Evolutionary conservation across 2,888 invertebrate species (phyloP).

Genomic region (Eumacrocentrus americanus): DNA sequence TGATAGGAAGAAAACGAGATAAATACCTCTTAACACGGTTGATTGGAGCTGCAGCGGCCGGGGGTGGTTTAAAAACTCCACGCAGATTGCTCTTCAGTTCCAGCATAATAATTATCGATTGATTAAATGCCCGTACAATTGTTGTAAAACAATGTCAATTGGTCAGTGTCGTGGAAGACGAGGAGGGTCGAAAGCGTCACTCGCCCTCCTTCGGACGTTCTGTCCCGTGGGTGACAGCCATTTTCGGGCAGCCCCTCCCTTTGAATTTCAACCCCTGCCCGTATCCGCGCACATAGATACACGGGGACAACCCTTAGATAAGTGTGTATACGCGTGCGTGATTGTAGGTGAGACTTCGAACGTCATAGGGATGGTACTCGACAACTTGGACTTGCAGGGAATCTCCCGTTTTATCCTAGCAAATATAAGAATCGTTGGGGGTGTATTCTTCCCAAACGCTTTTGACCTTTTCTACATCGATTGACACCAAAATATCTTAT

Average conservation of each 20-base stretch:
- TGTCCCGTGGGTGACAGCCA: conserved; percentile 57
- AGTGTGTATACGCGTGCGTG: conserved; percentile 25
- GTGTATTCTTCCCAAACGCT: too few species aligned
- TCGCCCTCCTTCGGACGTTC: conserved; percentile 53
- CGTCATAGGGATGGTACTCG: conserved; percentile 21
- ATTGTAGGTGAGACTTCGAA: conserved; percentile 21
- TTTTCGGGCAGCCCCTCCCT: conserved; percentile 60
- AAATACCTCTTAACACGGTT: conserved; percentile 45
- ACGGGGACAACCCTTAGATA: conserved; percentile 19
- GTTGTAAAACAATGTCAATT: conserved; percentile 51
- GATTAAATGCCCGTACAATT: conserved; percentile 43
- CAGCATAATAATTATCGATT: conserved; percentile 54
- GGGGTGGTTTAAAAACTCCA: conserved; percentile 45
- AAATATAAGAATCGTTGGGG: too few species aligned
- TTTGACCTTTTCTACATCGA: not conserved
- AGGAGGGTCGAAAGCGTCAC: conserved; percentile 41
- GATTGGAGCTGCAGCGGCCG: conserved; percentile 40
- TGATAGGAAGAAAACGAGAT: too few species aligned
- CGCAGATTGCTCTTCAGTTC: conserved; percentile 44
- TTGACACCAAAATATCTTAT: not conserved
- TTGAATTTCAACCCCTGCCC: conserved; percentile 42
- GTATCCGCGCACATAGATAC: conserved; percentile 27
- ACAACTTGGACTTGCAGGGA: not conserved
- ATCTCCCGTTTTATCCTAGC: not conserved
- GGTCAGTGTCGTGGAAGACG: conserved; percentile 39